Conservation (phyloP, 2,113 vertebrate genomes). For the Gambusia holbrooki region DNA sequence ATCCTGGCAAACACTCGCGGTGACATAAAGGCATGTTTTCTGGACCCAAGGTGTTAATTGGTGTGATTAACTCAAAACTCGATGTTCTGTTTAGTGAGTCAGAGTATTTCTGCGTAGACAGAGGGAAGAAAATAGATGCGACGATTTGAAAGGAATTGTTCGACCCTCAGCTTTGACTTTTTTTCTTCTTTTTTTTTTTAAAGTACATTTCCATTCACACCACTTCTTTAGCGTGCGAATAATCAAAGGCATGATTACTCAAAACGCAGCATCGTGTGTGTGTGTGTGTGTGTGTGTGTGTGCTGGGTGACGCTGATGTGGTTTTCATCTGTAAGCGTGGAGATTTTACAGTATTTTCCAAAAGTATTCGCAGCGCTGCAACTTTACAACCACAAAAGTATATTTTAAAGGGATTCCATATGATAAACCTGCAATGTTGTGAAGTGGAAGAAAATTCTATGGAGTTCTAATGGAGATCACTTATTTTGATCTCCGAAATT, state of each 20-base stretch:
- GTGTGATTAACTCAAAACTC: slow-evolving; percentile 57
- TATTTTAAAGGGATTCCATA: not conserved
- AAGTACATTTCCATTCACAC: slow-evolving; percentile 38
- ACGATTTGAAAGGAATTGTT: slow-evolving; percentile 52
- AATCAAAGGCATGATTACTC: slow-evolving; percentile 25
- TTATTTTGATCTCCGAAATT: not conserved
- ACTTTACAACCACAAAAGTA: not conserved
- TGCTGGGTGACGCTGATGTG: slow-evolving; percentile 5
- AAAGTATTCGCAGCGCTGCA: not conserved
- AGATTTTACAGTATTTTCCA: not conserved
- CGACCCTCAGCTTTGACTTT: slow-evolving; percentile 59
- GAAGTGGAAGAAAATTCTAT: not conserved
- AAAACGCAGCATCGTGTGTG: slow-evolving; percentile 29
- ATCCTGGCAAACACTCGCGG: slow-evolving; percentile 33
- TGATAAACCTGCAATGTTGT: not conserved
- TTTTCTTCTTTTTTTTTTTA: slow-evolving; percentile 3
- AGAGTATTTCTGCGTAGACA: slow-evolving; percentile 49
- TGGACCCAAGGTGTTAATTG: slow-evolving; percentile 44
- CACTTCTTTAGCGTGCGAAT: slow-evolving; percentile 39
- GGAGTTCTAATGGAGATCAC: too few species aligned
- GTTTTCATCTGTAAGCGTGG: slow-evolving; percentile 1
- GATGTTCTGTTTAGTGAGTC: slow-evolving; percentile 37
- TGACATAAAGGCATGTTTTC: slow-evolving; percentile 51
- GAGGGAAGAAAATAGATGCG: slow-evolving; percentile 60
- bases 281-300: not conserved